These are phyloP conservation scores for Smutsia temminckii DNA, from an alignment of 2,797 vertebrate genomes.

Conservation along the genomic window DNA sequence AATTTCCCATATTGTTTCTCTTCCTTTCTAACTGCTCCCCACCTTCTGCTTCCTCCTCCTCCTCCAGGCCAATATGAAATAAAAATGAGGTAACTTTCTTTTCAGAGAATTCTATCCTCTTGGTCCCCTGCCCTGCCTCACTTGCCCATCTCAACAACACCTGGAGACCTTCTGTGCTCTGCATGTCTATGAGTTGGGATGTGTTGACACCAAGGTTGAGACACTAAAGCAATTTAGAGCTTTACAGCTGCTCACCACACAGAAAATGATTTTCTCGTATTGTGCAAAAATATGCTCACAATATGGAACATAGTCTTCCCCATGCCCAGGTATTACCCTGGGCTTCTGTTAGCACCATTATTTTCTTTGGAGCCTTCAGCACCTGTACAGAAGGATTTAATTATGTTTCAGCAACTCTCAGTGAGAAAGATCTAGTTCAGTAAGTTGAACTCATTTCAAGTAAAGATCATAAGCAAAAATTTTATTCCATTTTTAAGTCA, in stretches of 20 bases:
- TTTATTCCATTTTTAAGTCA: conserved; percentile 16
- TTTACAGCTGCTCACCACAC: not conserved
- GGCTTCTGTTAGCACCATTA: not conserved
- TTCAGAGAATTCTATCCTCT: not conserved
- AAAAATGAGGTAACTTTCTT: not conserved
- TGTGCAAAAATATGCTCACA: not conserved
- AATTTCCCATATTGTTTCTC: not conserved
- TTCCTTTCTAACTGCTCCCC: not conserved
- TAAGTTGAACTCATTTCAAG: not conserved
- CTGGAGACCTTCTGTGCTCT: not conserved
- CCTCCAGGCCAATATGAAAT: not conserved
- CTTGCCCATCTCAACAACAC: not conserved
- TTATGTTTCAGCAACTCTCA: conserved; percentile 36
- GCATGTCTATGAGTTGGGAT: not conserved
- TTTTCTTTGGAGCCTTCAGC: conserved; percentile 21
- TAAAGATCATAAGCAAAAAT: not conserved
- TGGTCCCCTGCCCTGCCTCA: not conserved
- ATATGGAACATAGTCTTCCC: not conserved
- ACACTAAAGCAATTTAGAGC: not conserved
- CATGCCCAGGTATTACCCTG: not conserved
- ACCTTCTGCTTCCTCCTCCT: not conserved
- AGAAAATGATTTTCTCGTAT: not conserved
- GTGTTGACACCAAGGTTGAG: not conserved
- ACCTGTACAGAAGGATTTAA: conserved; percentile 10
- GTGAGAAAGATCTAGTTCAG: not conserved